These are phyloP conservation scores for Hyposoter didymator DNA, from an alignment of 2,888 invertebrate genomes.

Conservation along the genomic window DNA sequence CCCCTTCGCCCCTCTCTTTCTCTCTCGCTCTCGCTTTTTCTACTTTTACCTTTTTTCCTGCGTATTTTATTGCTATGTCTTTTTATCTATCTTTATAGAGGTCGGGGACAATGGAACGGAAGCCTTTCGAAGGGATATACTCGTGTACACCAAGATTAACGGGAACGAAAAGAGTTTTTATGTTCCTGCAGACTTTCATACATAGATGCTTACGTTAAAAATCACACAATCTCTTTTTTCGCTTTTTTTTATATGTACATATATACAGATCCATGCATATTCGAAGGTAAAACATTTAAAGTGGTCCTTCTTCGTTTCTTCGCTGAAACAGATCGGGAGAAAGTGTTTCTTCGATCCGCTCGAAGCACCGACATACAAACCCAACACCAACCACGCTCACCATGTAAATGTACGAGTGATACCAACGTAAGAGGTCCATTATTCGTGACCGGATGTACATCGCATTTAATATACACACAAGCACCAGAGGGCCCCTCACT, in stretches of 20 bases:
- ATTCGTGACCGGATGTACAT: conserved; percentile 59
- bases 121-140: conserved; percentile 33
- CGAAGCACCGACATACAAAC: conserved; percentile 46
- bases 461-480: conserved; percentile 18
- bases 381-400: background rate
- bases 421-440: conserved; percentile 56
- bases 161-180: conserved; percentile 19
- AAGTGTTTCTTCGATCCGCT: conserved; percentile 65
- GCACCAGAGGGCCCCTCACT: conserved; percentile 26
- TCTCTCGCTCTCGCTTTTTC: conserved; percentile 30
- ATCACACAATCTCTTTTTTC: conserved; percentile 38
- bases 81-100: conserved; percentile 28
- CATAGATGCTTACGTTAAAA: background rate
- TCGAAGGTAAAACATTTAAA: conserved; percentile 3
- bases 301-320: conserved; percentile 55
- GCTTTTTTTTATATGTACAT: background rate
- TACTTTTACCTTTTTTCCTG: conserved; percentile 19
- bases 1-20: conserved; percentile 13
- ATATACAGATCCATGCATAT: background rate
- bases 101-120: conserved; percentile 43
- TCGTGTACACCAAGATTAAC: conserved; percentile 33
- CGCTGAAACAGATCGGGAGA: conserved; percentile 70
- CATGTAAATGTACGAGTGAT: conserved; percentile 18
- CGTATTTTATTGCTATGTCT: conserved; percentile 16
- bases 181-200: conserved; percentile 14